These are phyloP conservation scores for Naso thynnoides DNA, from an alignment of 2,797 vertebrate species.

Conservation along the genomic window DNA sequence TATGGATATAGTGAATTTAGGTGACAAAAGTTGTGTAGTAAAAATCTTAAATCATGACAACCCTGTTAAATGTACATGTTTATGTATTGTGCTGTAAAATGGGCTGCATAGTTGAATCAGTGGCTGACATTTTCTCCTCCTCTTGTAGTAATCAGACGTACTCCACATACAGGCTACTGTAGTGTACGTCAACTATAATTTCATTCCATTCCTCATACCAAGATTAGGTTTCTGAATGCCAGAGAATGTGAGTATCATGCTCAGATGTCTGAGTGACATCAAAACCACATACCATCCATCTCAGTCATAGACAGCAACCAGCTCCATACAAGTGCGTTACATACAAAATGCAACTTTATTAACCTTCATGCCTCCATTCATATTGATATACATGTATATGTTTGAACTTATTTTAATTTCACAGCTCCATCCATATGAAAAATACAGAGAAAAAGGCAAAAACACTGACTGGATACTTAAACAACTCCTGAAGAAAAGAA, in stretches of 20 bases:
- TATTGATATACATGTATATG: constrained; percentile 99
- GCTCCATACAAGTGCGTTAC: constrained; percentile 83
- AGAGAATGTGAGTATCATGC: constrained; percentile 50
- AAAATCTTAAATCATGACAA: too few relatives aligned
- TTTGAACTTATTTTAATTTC: constrained; percentile 99
- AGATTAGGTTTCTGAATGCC: constrained; percentile 71
- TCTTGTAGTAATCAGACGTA: constrained; percentile 2
- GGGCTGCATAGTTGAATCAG: background rate
- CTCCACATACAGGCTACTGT: constrained; percentile 27
- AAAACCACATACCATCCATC: constrained; percentile 59
- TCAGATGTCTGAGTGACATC: constrained; percentile 64
- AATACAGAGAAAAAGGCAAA: constrained; percentile 88
- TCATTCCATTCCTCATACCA: constrained; percentile 52
- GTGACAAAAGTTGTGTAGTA: too few relatives aligned
- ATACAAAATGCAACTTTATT: constrained; percentile 99
- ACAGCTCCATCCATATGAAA: constrained; percentile 99
- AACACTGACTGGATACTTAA: constrained; percentile 98
- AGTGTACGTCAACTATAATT: constrained; percentile 43
- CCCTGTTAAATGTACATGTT: too few relatives aligned
- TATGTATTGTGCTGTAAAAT: background rate
- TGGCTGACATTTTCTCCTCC: background rate
- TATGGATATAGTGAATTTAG: too few relatives aligned
- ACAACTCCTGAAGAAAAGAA: constrained; percentile 89
- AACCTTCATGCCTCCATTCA: constrained; percentile 99
- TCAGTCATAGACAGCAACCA: constrained; percentile 66